These are phyloP conservation scores for Caiman crocodilus DNA, from an alignment of 2,797 vertebrate genomes.

Conservation along the genomic window DNA sequence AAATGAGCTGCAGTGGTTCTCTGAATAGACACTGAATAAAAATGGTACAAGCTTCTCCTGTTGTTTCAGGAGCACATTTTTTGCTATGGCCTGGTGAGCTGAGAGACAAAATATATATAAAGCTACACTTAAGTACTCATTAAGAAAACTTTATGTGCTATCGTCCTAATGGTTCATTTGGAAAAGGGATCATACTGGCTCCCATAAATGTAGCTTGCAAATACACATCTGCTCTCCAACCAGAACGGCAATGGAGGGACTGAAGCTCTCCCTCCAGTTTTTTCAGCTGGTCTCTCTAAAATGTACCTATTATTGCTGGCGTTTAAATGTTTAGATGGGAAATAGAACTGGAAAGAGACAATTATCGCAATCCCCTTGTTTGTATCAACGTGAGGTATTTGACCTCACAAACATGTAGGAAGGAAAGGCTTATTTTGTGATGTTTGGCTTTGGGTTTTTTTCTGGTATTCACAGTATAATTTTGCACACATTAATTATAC, in stretches of 20 bases:
- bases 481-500: neutral
- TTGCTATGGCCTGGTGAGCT: neutral
- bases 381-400: neutral
- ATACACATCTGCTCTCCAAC: neutral
- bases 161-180: neutral
- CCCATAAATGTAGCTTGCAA: neutral
- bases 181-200: neutral
- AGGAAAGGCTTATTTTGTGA: neutral
- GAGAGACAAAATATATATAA: neutral
- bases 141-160: neutral
- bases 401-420: neutral
- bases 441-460: accelerated
- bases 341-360: neutral
- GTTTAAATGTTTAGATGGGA: neutral
- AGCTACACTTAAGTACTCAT: neutral
- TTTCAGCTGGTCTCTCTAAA: neutral
- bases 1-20: no score
- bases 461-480: neutral
- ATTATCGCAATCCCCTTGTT: neutral
- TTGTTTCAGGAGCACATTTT: neutral
- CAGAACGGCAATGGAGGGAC: neutral
- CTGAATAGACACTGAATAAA: neutral
- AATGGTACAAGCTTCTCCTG: no score
- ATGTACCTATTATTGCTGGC: no score
- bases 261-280: neutral